Evolutionary conservation across 2,113 vertebrate genomes (phyloP).

Genomic region (Cariama cristata): DNA sequence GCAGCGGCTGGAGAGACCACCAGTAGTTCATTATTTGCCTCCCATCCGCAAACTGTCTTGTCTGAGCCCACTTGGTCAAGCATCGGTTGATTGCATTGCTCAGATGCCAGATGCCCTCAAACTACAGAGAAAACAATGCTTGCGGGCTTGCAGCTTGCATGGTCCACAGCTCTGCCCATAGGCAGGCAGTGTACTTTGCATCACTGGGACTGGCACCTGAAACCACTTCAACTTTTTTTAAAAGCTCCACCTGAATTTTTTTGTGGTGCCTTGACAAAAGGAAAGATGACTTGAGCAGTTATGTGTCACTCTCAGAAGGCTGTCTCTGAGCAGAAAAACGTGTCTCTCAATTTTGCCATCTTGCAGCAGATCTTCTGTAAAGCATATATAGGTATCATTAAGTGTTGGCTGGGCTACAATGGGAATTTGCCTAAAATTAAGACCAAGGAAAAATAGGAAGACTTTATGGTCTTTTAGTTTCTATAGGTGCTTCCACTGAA

Average conservation of each 20-base stretch:
- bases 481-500: neutral
- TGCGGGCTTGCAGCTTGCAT: neutral
- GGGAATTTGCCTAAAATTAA: neutral
- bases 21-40: neutral
- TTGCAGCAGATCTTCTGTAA: neutral
- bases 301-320: neutral
- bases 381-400: neutral
- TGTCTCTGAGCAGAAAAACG: neutral
- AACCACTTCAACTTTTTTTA: neutral
- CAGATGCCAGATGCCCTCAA: neutral
- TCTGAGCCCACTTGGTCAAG: neutral
- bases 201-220: neutral
- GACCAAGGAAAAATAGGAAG: neutral
- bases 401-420: neutral
- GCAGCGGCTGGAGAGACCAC: neutral
- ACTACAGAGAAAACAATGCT: neutral
- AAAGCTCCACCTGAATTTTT: neutral
- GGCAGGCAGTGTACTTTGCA: neutral
- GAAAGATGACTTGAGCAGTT: neutral
- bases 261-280: neutral
- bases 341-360: neutral
- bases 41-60: neutral
- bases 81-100: neutral
- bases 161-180: neutral
- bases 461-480: neutral